These are phyloP conservation scores for Netelia fuscicornis DNA, from an alignment of 2,888 invertebrate species.

Conservation along the genomic window DNA sequence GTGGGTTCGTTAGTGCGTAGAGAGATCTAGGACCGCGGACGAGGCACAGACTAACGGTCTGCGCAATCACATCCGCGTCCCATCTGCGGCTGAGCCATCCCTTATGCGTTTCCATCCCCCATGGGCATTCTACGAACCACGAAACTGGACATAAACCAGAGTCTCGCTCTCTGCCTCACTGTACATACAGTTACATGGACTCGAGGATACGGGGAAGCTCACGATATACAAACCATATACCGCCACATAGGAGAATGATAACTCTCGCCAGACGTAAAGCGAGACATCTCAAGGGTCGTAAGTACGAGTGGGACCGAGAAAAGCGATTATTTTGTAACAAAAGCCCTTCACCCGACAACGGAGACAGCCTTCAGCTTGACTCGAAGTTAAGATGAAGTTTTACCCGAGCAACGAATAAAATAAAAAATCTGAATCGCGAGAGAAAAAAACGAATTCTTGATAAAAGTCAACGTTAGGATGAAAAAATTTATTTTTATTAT, in stretches of 20 bases:
- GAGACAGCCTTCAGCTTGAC: constrained; percentile 37
- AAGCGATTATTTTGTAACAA: constrained; percentile 62
- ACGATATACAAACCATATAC: background rate
- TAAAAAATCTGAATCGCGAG: background rate
- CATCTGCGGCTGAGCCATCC: constrained; percentile 57
- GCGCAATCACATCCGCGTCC: constrained; percentile 58
- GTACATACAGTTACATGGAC: background rate
- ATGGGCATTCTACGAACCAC: constrained; percentile 61
- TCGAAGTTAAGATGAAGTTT: constrained; percentile 35
- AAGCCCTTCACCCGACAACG: constrained; percentile 31
- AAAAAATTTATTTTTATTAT: no score
- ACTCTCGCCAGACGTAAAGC: constrained; percentile 62
- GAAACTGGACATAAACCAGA: constrained; percentile 67
- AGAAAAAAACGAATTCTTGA: background rate
- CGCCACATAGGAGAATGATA: constrained; percentile 57
- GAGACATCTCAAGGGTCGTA: constrained; percentile 40
- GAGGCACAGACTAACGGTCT: constrained; percentile 10
- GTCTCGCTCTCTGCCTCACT: constrained; percentile 21
- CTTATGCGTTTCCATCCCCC: constrained; percentile 64
- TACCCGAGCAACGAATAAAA: background rate
- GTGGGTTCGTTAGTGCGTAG: constrained; percentile 44
- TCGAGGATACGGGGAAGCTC: constrained; percentile 15
- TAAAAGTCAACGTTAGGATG: no score
- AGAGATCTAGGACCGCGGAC: constrained; percentile 55
- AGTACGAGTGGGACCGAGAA: constrained; percentile 21